A percentile compares a stretch with the other conserved stretches of the same genome.
phyloP scores from a whole-genome alignment of 2,113 vertebrate genomes.

The Procavia capensis region DNA sequence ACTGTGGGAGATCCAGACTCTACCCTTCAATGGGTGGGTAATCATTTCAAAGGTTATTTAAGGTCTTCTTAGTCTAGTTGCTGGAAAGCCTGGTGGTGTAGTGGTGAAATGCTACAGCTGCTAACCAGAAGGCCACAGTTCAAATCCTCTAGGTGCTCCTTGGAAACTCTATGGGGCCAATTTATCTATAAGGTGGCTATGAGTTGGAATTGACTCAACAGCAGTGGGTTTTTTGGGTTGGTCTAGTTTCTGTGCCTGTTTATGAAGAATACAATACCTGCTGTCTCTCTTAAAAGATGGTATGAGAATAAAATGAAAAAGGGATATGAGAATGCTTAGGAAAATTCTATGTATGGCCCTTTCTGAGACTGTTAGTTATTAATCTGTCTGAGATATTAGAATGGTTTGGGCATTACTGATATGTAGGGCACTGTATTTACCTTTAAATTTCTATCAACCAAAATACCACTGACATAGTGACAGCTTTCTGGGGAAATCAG shows the following conservation, averaged over 20 bases:
- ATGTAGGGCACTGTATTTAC: background rate
- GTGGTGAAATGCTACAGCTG: too few species aligned
- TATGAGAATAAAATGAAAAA: background rate
- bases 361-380: background rate
- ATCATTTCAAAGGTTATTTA: background rate
- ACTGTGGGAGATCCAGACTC: background rate
- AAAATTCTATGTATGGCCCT: background rate
- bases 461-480: background rate
- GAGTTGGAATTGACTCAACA: too few species aligned
- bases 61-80: background rate
- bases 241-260: background rate
- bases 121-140: too few species aligned
- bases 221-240: too few species aligned
- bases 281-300: background rate
- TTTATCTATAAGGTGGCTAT: too few species aligned
- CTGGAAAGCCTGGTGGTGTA: too few species aligned
- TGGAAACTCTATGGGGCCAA: too few species aligned
- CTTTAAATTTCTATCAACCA: background rate
- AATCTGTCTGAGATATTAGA: background rate
- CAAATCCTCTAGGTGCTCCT: too few species aligned
- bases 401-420: background rate
- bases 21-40: background rate
- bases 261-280: background rate
- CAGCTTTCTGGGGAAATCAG: background rate
- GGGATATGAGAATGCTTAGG: background rate